Conservation (phyloP, 2,797 vertebrate genomes). For the Botia kubotai region DNA sequence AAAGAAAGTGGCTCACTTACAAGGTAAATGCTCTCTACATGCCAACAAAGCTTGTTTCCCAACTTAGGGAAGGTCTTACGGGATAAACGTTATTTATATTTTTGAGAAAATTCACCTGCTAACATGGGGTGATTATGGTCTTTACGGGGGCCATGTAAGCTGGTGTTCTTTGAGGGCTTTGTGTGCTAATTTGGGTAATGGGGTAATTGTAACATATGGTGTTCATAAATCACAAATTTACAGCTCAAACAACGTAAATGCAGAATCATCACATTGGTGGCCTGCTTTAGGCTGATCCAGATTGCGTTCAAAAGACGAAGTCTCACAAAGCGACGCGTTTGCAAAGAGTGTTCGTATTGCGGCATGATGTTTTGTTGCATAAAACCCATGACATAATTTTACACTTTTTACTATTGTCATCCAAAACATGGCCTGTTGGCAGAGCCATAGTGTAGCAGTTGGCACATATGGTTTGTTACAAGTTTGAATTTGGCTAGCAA, state of each 20-base stretch:
- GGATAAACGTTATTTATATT: slow-evolving; percentile 23
- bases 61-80: background rate
- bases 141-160: background rate
- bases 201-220: slow-evolving; percentile 1
- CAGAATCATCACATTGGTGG: slow-evolving; percentile 8
- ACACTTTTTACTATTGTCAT: background rate
- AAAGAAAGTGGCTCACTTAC: slow-evolving; percentile 39
- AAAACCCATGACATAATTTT: background rate
- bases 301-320: background rate
- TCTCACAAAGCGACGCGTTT: background rate
- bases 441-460: background rate
- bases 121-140: background rate
- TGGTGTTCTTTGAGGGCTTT: slow-evolving; percentile 5
- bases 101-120: background rate
- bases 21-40: slow-evolving; percentile 21
- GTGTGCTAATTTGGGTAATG: slow-evolving; percentile 17
- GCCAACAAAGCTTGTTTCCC: background rate
- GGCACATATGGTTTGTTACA: background rate
- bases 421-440: background rate
- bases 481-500: background rate
- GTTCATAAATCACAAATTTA: slow-evolving; percentile 27
- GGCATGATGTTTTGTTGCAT: background rate
- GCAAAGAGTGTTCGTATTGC: background rate
- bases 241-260: slow-evolving; percentile 7
- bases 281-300: background rate